Evolutionary conservation across 2,888 invertebrate species (phyloP).

Genomic region (Prostheceraeus crozeri): DNA sequence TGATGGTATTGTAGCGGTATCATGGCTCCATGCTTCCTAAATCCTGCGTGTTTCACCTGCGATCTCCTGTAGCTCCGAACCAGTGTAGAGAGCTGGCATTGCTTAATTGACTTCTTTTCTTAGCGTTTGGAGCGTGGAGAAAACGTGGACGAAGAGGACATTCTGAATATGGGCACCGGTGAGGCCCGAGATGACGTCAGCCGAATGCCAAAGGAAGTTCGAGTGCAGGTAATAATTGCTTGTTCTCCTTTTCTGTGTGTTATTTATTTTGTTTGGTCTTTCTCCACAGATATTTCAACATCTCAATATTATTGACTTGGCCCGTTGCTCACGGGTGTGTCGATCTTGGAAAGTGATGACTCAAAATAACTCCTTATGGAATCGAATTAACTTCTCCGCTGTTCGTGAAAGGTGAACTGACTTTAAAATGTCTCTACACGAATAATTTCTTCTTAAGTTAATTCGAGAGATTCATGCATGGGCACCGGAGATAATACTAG

Average conservation of each 20-base stretch:
- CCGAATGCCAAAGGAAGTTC: slow-evolving; percentile 39
- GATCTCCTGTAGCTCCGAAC: too few relatives aligned
- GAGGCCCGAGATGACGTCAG: slow-evolving; percentile 56
- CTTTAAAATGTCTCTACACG: too few relatives aligned
- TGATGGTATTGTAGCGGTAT: too few relatives aligned
- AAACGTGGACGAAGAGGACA: slow-evolving; percentile 53
- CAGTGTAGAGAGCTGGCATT: too few relatives aligned
- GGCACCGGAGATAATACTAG: too few relatives aligned
- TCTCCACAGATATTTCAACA: slow-evolving; percentile 53
- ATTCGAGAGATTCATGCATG: too few relatives aligned
- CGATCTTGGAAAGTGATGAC: slow-evolving; percentile 55
- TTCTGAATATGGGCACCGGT: slow-evolving; percentile 49
- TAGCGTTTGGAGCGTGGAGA: slow-evolving; percentile 55
- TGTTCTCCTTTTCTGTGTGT: too few relatives aligned
- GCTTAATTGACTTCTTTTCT: too few relatives aligned
- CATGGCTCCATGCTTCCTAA: too few relatives aligned
- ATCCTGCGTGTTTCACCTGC: too few relatives aligned
- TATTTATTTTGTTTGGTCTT: background rate
- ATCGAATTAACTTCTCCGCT: slow-evolving; percentile 45
- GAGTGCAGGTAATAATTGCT: background rate
- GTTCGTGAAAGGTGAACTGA: slow-evolving; percentile 48
- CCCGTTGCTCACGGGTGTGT: slow-evolving; percentile 55
- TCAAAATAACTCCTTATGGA: slow-evolving; percentile 28
- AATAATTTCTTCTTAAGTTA: too few relatives aligned
- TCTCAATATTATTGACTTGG: slow-evolving; percentile 52